These are phyloP conservation scores for Drosophila kurseongensis DNA, from an alignment of 1,140 invertebrate species.

Conservation along the genomic window DNA sequence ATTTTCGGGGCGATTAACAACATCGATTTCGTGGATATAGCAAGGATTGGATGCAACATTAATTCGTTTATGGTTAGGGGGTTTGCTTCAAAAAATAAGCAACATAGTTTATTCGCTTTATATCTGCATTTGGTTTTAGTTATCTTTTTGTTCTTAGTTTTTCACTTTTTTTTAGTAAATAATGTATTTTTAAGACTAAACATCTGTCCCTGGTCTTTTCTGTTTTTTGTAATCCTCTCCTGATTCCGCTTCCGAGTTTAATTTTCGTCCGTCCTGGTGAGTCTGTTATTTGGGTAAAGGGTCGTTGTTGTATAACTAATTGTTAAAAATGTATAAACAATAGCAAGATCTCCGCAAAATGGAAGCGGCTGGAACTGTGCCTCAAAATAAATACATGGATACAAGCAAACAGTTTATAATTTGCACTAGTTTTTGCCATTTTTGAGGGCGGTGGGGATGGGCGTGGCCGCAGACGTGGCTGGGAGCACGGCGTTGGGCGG, in stretches of 20 bases:
- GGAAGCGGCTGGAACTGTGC: conserved; percentile 46
- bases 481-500: conserved; percentile 18
- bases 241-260: neutral
- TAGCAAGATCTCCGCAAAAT: conserved; percentile 34
- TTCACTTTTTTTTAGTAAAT: conserved; percentile 22
- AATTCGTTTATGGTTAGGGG: neutral
- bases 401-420: conserved; percentile 32
- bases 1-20: neutral
- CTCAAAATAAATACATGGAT: conserved; percentile 38
- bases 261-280: conserved; percentile 7
- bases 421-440: conserved; percentile 70
- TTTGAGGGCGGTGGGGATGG: conserved; percentile 31
- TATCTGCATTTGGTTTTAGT: conserved; percentile 31
- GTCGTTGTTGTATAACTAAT: conserved; percentile 14
- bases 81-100: conserved; percentile 33
- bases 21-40: conserved; percentile 10
- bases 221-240: neutral
- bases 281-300: neutral
- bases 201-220: conserved; percentile 7
- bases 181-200: conserved; percentile 61
- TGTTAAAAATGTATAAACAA: conserved; percentile 30
- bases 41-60: conserved; percentile 30
- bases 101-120: conserved; percentile 37
- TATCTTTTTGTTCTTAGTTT: conserved; percentile 20
- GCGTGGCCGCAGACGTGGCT: neutral